phyloP scores from a whole-genome alignment of 2,888 invertebrate genomes.

The Megamerina dolium region DNA sequence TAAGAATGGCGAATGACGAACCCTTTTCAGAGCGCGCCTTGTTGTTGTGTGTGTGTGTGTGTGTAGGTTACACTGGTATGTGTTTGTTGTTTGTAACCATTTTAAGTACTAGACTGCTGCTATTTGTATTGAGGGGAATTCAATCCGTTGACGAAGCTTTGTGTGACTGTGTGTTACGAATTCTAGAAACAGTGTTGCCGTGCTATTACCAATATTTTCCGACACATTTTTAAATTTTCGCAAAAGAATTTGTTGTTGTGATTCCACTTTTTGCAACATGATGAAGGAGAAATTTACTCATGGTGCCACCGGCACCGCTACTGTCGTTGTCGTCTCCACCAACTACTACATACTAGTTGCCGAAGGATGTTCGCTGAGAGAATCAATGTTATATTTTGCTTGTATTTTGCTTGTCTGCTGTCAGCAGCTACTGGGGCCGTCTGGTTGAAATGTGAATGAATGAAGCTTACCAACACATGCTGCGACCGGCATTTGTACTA shows the following conservation, averaged over 20 bases:
- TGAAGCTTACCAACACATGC: slow-evolving; percentile 30
- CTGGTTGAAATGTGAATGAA: slow-evolving; percentile 25
- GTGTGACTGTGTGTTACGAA: too few relatives aligned
- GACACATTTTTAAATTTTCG: slow-evolving; percentile 12
- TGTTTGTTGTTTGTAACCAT: too few relatives aligned
- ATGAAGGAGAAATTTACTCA: too few relatives aligned
- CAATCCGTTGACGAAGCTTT: too few relatives aligned
- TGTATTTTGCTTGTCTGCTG: too few relatives aligned
- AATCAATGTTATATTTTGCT: too few relatives aligned
- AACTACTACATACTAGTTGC: neutral
- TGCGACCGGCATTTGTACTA: slow-evolving; percentile 10
- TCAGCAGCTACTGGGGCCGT: neutral
- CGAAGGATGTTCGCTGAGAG: neutral
- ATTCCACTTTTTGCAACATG: slow-evolving; percentile 42
- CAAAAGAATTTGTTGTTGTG: slow-evolving; percentile 25
- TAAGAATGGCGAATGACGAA: too few relatives aligned
- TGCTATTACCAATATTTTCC: slow-evolving; percentile 1
- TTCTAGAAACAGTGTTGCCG: neutral
- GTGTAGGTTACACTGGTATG: too few relatives aligned
- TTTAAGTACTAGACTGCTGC: too few relatives aligned
- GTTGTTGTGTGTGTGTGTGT: neutral
- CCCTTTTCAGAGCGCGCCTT: too few relatives aligned
- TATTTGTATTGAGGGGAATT: too few relatives aligned
- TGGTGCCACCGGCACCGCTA: slow-evolving; percentile 3
- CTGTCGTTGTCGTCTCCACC: slow-evolving; percentile 9